Evolutionary conservation across 2,888 invertebrate species (phyloP), one percentile per base, ranked within the genome.

Genomic region (Sclerodermus sp.): DNA sequence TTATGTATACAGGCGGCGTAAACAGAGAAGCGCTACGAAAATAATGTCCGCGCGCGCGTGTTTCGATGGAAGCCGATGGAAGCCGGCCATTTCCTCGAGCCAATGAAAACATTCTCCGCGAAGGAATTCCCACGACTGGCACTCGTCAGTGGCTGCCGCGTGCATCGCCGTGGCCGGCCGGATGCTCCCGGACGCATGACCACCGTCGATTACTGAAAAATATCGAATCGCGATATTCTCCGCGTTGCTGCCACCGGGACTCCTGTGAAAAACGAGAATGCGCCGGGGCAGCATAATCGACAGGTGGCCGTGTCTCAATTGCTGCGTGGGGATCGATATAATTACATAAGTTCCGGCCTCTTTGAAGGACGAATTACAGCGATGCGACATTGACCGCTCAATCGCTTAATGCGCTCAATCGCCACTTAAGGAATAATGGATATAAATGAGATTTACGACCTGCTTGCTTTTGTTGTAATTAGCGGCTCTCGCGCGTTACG

Each of bases 11-110:
- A 34, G 44, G 18, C 5, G 15, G 43, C 23, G 54, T 61, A 61
- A 63, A 63, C 62, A 61, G 45, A 53, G 47, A 45, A 43, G 46
- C 47, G 56, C 48, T 58, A 58, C 59, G 55, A 61, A 65, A 63
- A 65, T 57, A 54, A 58, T 63, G 53, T 49, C 42, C 41, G 47
- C 23, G 51, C 34, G 37, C 45, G 40, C 42, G 40, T 47, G 51
- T 49, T 47, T 47, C 47, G 16, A 8, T 15, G 13, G 14, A 23
- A 9, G 37, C 40, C 17, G 43, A 12, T 45, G 30, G 34, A 12
- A 12, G 34, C 10, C 31, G 4, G 34, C 47, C 46, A 39, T 44
- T 47, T 40, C 30, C 43, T 45, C 41, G 45, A 44, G 51, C 42
- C 48, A 14, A 49, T 45, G 42, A 47, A 54, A 51, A 56, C 43